These are phyloP conservation scores for Psittacus erithacus DNA, from an alignment of 2,113 vertebrate genomes.

Conservation along the genomic window DNA sequence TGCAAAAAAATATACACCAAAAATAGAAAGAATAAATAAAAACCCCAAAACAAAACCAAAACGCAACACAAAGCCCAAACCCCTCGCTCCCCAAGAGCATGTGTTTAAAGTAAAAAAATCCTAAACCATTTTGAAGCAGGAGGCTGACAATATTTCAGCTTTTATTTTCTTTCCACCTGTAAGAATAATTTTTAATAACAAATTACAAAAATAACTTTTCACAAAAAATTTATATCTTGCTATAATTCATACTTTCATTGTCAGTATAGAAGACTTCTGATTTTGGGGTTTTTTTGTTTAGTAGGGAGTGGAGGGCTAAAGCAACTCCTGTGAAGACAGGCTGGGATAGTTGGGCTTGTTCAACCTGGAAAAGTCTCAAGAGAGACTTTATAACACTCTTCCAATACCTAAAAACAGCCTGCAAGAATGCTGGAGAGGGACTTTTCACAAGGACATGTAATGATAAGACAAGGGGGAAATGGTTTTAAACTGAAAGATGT, in stretches of 20 bases:
- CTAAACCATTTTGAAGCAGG: not conserved
- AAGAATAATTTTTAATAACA: not conserved
- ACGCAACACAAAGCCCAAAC: not conserved
- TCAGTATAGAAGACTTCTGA: not conserved
- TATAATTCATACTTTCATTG: not conserved
- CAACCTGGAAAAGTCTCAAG: not conserved
- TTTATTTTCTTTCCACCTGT: not conserved
- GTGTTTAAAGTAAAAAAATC: not conserved
- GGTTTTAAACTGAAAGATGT: not conserved
- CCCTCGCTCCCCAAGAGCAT: rapidly evolving
- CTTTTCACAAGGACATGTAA: not conserved
- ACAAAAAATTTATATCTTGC: not conserved
- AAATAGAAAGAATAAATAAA: not conserved
- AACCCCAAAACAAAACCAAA: too few species aligned
- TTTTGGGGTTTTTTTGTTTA: not conserved
- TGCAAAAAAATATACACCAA: not conserved
- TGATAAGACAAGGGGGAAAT: not conserved
- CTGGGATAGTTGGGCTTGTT: not conserved
- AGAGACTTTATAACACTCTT: not conserved
- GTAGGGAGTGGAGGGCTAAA: not conserved
- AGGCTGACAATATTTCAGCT: not conserved
- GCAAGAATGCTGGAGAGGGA: not conserved
- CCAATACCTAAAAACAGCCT: not conserved
- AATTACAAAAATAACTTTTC: not conserved
- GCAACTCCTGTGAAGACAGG: not conserved